Base-by-base conservation (phyloP, 2,797 vertebrate species). In the Microctenopoma lineatum region DNA sequence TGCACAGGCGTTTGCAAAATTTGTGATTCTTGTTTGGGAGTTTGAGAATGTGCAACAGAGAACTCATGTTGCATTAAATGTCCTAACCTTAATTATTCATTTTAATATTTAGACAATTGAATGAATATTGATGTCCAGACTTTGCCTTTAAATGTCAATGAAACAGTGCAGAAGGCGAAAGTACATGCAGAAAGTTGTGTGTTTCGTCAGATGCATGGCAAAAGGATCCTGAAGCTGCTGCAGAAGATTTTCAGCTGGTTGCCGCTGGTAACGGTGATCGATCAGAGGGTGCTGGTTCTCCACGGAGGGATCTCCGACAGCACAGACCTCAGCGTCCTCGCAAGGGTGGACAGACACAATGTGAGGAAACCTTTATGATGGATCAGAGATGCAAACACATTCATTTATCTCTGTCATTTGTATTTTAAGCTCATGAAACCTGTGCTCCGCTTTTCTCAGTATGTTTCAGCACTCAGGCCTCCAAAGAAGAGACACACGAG, bases 161-260 rank as follows among this genome's bases (percentile, higher is more conserved):
- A 29, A 5, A 5, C 1, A 32, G 5, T 32, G 5, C 29, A 32
- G 7, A 32, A 32, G 5, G 29, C 1, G 29, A 21, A 21, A 21
- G 21, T 21, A 21, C 21, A 21, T 13, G 29, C 51, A 36, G 21
- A 58, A 47, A 39, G 38, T 38, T 11, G 14, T 18, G 15, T 53
- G 27, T 38, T 36, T 73, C 34, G 53, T 55, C 74, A 95, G 94
- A 79, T 94, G 84, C 95, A 99, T 0, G 97, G 96, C 44, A 97
- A 95, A 88, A 94, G 94, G 79, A 97, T 99, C 74, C 80, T 98
- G 55, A 96, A 94, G 87, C 91, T 94, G 67, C 86, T 98, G 39
- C 95, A 96, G 83, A 96, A 95, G 81, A 96, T 99, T 56, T 99
- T 99, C 75, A 95, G 96, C 87, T 97, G 96, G 96, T 90, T 99